Evolutionary conservation across 1,140 invertebrate genomes (phyloP).

Genomic region (Danaus plexippus): DNA sequence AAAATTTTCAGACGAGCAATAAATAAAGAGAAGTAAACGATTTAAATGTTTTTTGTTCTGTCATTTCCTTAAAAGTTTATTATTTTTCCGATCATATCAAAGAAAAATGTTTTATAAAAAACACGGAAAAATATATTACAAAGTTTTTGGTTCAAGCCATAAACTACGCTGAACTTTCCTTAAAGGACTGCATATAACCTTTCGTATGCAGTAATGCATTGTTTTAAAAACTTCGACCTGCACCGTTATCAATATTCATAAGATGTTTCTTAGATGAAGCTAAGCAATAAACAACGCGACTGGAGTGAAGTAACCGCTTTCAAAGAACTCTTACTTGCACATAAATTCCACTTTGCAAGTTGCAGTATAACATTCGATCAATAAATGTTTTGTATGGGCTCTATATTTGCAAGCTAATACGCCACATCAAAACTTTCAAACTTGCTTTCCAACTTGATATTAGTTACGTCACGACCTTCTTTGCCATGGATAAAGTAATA

Average conservation of each 20-base stretch:
- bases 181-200: too few relatives aligned
- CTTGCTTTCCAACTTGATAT: slow-evolving; percentile 50
- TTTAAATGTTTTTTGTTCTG: too few relatives aligned
- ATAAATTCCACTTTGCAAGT: slow-evolving; percentile 69
- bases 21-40: too few relatives aligned
- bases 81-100: too few relatives aligned
- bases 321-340: slow-evolving; percentile 57
- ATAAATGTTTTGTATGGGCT: slow-evolving; percentile 68
- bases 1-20: too few relatives aligned
- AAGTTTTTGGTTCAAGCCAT: too few relatives aligned
- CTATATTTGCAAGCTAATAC: slow-evolving; percentile 68
- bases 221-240: slow-evolving; percentile 43
- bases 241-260: slow-evolving; percentile 67
- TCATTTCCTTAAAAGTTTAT: too few relatives aligned
- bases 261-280: slow-evolving; percentile 55
- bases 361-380: slow-evolving; percentile 66
- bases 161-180: too few relatives aligned
- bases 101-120: too few relatives aligned
- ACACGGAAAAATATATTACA: too few relatives aligned
- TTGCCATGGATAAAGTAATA: too few relatives aligned
- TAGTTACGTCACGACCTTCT: slow-evolving; percentile 40
- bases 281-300: slow-evolving; percentile 60
- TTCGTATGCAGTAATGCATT: slow-evolving; percentile 47
- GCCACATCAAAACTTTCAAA: slow-evolving; percentile 58
- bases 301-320: slow-evolving; percentile 48